These are phyloP conservation scores for Saccostrea echinata DNA, from an alignment of 1,140 invertebrate genomes.

Conservation along the genomic window DNA sequence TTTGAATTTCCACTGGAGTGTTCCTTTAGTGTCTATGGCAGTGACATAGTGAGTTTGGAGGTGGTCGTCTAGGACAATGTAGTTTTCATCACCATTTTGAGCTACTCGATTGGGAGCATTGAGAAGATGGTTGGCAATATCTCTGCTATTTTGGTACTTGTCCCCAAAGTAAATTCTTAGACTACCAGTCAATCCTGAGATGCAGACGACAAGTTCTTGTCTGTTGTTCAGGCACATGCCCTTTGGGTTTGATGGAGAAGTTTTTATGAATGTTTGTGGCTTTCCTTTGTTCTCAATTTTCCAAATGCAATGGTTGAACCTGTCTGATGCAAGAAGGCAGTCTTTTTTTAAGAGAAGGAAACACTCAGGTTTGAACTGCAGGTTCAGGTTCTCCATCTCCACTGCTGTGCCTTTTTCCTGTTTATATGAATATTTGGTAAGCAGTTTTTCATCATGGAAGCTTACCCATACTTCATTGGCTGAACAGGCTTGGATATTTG, in stretches of 20 bases:
- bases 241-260: background rate
- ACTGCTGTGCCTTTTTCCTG: background rate
- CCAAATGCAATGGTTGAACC: slow-evolving; percentile 31
- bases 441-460: background rate
- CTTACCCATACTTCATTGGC: background rate
- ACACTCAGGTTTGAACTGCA: slow-evolving; percentile 10
- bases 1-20: background rate
- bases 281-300: slow-evolving; percentile 13
- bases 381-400: background rate
- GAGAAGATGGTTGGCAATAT: background rate
- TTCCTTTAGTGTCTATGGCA: slow-evolving; percentile 32
- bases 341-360: background rate
- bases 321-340: slow-evolving; percentile 17
- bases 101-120: background rate
- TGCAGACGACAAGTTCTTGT: slow-evolving; percentile 20
- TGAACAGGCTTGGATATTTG: background rate
- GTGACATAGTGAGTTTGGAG: background rate
- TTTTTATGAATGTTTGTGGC: background rate
- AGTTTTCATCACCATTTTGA: slow-evolving; percentile 35
- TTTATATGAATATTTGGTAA: background rate
- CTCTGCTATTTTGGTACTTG: background rate
- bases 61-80: slow-evolving; percentile 21
- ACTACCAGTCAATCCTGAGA: background rate
- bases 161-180: slow-evolving; percentile 3
- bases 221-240: slow-evolving; percentile 18